Evolutionary conservation across 2,888 invertebrate species (phyloP).

Genomic region (Drosophila eohydei): DNA sequence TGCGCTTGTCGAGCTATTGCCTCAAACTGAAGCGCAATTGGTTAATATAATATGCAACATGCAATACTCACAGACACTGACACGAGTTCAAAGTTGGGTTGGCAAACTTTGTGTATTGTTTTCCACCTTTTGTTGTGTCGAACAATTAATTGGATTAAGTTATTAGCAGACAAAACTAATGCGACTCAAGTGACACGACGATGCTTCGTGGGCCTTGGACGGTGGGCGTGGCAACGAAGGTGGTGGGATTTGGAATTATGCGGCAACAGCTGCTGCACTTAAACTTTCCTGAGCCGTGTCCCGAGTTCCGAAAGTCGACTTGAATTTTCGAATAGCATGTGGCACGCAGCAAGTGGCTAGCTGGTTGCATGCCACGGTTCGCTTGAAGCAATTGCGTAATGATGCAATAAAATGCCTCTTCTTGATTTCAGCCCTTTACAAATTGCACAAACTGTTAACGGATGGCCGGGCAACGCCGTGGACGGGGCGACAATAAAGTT

Average conservation of each 20-base stretch:
- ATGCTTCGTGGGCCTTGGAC: not conserved
- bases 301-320: constrained; percentile 22
- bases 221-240: not conserved
- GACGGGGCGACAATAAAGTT: constrained; percentile 20
- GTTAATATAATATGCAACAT: constrained; percentile 24
- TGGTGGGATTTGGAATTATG: not conserved
- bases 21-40: constrained; percentile 10
- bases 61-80: not conserved
- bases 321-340: constrained; percentile 3
- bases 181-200: not conserved
- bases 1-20: constrained; percentile 23
- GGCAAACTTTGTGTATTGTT: constrained; percentile 29
- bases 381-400: constrained; percentile 64
- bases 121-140: constrained; percentile 13
- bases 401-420: constrained; percentile 62
- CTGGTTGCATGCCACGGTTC: constrained; percentile 25
- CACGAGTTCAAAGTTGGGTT: constrained; percentile 18
- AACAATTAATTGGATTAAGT: constrained; percentile 63
- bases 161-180: constrained; percentile 53
- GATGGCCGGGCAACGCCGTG: constrained; percentile 1
- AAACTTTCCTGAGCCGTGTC: not conserved
- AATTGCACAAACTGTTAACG: constrained; percentile 49
- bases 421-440: constrained; percentile 63
- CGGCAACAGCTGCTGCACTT: constrained; percentile 12
- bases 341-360: constrained; percentile 11